Percentiles rank a stretch among this genome's conserved stretches.
Conservation (phyloP, 2,888 invertebrate species). For the Drosophila mercatorum region DNA sequence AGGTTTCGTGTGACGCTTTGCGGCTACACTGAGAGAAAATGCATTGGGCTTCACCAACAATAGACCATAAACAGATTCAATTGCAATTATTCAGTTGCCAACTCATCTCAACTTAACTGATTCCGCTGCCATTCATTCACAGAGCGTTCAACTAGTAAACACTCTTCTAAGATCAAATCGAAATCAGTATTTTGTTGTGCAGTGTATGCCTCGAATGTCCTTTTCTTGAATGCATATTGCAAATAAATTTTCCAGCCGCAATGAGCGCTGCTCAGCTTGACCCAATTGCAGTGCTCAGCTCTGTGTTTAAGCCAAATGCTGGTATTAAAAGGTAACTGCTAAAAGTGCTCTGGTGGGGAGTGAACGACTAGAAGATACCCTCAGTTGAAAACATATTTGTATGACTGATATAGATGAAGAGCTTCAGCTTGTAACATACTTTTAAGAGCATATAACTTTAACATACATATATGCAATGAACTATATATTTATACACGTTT, state of each 20-base stretch:
- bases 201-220: not conserved
- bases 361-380: not conserved
- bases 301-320: not conserved
- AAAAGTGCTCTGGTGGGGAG: not conserved
- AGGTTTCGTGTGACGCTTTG: conserved; percentile 1
- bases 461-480: not conserved
- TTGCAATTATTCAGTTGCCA: not conserved
- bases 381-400: not conserved
- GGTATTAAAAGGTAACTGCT: not conserved
- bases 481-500: not conserved
- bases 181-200: too few species aligned
- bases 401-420: too few species aligned
- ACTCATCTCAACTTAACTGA: too few species aligned
- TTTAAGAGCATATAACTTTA: too few species aligned
- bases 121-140: not conserved
- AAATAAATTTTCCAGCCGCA: not conserved
- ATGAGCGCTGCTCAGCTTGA: not conserved
- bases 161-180: too few species aligned
- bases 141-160: too few species aligned
- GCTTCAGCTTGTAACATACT: too few species aligned
- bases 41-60: not conserved
- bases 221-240: not conserved
- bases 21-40: conserved; percentile 1
- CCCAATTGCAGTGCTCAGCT: conserved; percentile 2
- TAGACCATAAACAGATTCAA: not conserved